A percentile compares a stretch with the other conserved stretches of the same genome.
Conservation (phyloP, 2,888 invertebrate genomes). For the Athrips mouffetella region DNA sequence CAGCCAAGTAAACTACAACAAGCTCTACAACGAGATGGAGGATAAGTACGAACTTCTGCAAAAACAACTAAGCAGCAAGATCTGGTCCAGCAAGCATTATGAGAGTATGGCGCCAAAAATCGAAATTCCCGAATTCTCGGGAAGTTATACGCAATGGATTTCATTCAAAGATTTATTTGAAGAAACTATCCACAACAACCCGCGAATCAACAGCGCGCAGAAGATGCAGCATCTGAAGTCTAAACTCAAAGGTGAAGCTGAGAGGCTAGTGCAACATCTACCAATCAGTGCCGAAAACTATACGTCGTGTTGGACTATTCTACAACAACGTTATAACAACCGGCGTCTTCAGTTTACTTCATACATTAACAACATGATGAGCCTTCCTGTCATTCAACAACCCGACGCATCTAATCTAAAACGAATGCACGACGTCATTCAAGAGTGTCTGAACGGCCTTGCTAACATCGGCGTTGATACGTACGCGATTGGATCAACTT, state of each 20-base stretch:
- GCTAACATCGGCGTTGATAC: not conserved
- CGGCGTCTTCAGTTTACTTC: constrained; percentile 7
- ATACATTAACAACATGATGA: constrained; percentile 1
- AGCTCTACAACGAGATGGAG: not conserved
- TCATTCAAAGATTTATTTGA: constrained; percentile 22
- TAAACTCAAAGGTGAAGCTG: constrained; percentile 27
- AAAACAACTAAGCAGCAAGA: constrained; percentile 10
- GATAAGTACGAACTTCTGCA: not conserved
- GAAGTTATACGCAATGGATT: constrained; percentile 15
- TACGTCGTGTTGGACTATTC: constrained; percentile 22
- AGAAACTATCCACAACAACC: constrained; percentile 26
- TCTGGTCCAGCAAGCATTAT: not conserved
- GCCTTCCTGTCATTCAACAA: constrained; percentile 18
- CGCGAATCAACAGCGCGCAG: constrained; percentile 21
- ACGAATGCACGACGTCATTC: not conserved
- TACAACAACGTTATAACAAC: constrained; percentile 24
- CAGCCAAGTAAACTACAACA: constrained; percentile 13
- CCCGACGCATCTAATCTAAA: constrained; percentile 15
- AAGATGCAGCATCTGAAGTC: constrained; percentile 29
- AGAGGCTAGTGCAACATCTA: constrained; percentile 27
- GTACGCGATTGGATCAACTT: not conserved
- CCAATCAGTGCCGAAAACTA: constrained; percentile 27
- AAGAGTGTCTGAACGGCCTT: not conserved
- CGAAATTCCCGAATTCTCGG: constrained; percentile 7
- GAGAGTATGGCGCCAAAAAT: not conserved